phyloP scores from a whole-genome alignment of 2,888 invertebrate species.

The Dicranocentrus wangi region DNA sequence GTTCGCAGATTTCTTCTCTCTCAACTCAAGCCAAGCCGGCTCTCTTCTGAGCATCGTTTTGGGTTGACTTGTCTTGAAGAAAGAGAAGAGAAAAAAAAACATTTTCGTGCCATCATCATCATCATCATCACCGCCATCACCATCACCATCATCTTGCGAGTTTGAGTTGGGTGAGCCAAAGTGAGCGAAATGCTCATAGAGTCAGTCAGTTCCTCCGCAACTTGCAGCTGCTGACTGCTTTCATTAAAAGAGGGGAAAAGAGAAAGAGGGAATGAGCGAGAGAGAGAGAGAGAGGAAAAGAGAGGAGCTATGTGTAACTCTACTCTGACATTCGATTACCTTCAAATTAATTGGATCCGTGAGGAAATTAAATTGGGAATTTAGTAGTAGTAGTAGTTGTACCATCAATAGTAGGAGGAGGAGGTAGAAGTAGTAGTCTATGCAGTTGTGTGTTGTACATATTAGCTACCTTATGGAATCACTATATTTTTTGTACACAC shows the following conservation, averaged over 20 bases:
- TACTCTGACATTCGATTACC: conserved; percentile 61
- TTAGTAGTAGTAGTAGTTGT: conserved; percentile 55
- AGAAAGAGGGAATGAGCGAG: conserved; percentile 45
- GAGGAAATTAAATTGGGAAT: conserved; percentile 61
- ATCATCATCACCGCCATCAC: conserved; percentile 15
- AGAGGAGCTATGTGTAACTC: conserved; percentile 63
- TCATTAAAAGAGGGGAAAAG: conserved; percentile 58
- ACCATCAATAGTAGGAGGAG: conserved; percentile 52
- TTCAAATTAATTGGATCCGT: conserved; percentile 62
- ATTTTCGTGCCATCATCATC: conserved; percentile 48
- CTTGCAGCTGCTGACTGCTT: conserved; percentile 62
- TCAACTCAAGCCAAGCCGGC: conserved; percentile 6
- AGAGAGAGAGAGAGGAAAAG: conserved; percentile 49
- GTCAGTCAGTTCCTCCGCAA: conserved; percentile 57
- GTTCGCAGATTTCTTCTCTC: conserved; percentile 42
- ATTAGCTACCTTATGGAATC: conserved; percentile 23
- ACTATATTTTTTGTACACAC: conserved; percentile 37
- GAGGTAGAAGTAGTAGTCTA: conserved; percentile 24
- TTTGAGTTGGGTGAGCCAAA: not conserved
- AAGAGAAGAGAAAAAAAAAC: conserved; percentile 41
- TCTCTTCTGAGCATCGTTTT: conserved; percentile 5
- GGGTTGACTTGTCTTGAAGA: conserved; percentile 27
- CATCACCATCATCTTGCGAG: conserved; percentile 41
- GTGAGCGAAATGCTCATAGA: conserved; percentile 54
- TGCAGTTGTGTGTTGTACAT: conserved; percentile 25